Evolutionary conservation across 2,888 invertebrate genomes (phyloP).

Genomic region (Sinotaia quadrata): DNA sequence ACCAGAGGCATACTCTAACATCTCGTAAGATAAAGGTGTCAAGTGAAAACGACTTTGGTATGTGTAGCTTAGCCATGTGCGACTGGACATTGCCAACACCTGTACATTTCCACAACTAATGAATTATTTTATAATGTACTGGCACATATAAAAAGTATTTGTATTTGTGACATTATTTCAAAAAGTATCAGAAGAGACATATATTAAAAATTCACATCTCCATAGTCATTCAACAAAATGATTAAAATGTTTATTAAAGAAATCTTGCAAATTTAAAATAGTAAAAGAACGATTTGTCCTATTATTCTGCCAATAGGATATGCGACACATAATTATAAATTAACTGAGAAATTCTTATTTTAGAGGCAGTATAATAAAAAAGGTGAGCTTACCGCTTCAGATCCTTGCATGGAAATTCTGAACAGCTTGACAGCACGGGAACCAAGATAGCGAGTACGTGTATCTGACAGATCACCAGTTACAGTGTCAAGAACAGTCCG

Average conservation of each 20-base stretch:
- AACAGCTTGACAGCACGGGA: slow-evolving; percentile 96
- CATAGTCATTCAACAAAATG: too few species aligned
- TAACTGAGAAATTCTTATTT: background rate
- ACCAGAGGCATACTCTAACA: slow-evolving; percentile 96
- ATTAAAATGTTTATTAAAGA: too few species aligned
- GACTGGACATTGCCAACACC: slow-evolving; percentile 95
- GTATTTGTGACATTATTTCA: too few species aligned
- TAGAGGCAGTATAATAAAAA: background rate
- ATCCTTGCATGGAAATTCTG: slow-evolving; percentile 94
- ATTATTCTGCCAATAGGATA: too few species aligned
- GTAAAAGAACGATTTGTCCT: too few species aligned
- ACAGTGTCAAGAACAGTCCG: slow-evolving; percentile 95
- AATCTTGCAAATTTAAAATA: too few species aligned
- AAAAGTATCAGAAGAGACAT: too few species aligned
- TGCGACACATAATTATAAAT: too few species aligned
- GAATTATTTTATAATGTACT: too few species aligned
- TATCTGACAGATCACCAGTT: slow-evolving; percentile 96
- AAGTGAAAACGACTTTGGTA: slow-evolving; percentile 93
- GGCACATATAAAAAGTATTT: too few species aligned
- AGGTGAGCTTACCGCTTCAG: slow-evolving; percentile 83
- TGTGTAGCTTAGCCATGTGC: slow-evolving; percentile 98
- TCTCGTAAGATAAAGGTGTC: slow-evolving; percentile 96
- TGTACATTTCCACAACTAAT: too few species aligned
- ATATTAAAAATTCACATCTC: too few species aligned
- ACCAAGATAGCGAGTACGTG: slow-evolving; percentile 96